Percentiles rank a stretch among this genome's conserved stretches.
phyloP scores from a whole-genome alignment of 2,888 invertebrate genomes.

The Notodonta ziczac region DNA sequence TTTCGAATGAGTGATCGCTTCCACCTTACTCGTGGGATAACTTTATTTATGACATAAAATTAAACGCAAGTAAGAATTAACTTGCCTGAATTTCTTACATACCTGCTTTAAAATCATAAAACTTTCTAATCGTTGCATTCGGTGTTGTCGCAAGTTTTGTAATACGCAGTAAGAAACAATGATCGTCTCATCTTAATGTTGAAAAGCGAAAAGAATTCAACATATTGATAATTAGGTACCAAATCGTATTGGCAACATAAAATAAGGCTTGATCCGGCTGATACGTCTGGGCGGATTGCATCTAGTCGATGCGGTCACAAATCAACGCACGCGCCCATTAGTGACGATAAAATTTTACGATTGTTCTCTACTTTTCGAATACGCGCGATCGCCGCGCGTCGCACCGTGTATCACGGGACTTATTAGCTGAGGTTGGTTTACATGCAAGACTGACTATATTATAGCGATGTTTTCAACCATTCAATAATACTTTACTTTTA shows the following conservation, averaged over 20 bases:
- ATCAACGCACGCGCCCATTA: conserved; percentile 71
- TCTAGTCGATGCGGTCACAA: conserved; percentile 52
- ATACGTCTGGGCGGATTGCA: conserved; percentile 23
- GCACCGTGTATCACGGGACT: conserved; percentile 47
- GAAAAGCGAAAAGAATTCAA: too few relatives aligned
- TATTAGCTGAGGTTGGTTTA: conserved; percentile 39
- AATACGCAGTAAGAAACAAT: too few relatives aligned
- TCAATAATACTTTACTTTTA: too few relatives aligned
- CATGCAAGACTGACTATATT: conserved; percentile 13
- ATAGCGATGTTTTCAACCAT: too few relatives aligned
- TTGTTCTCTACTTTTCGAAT: conserved; percentile 63
- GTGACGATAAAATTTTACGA: conserved; percentile 78
- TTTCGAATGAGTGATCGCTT: conserved; percentile 52
- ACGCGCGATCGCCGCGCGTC: conserved; percentile 42
- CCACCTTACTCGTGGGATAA: conserved; percentile 61
- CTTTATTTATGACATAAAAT: conserved; percentile 21
- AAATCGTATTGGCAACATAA: conserved; percentile 36
- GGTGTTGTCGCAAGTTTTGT: too few relatives aligned
- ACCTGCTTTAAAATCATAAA: not conserved
- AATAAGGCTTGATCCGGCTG: conserved; percentile 45
- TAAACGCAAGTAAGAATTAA: too few relatives aligned
- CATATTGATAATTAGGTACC: too few relatives aligned
- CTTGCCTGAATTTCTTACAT: too few relatives aligned
- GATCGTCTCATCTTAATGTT: too few relatives aligned
- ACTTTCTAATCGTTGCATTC: not conserved